These are phyloP conservation scores for Glyptemys insculpta DNA, from an alignment of 2,797 vertebrate genomes.

Conservation along the genomic window DNA sequence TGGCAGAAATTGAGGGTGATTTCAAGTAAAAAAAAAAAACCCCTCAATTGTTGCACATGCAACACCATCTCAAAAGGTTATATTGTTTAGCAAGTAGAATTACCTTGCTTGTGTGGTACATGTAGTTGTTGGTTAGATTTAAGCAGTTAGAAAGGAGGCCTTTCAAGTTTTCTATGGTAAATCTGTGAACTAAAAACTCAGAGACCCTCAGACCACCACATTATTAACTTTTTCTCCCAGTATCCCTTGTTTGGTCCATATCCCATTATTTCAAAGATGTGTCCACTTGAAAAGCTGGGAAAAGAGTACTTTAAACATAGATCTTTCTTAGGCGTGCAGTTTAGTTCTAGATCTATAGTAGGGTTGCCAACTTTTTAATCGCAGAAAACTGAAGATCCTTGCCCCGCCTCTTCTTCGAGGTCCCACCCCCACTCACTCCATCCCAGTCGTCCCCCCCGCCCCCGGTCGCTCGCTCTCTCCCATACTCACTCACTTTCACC, in stretches of 20 bases:
- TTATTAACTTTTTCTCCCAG: background rate
- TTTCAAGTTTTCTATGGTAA: conserved; percentile 49
- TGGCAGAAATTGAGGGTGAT: conserved; percentile 39
- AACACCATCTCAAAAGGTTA: conserved; percentile 42
- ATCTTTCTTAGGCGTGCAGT: background rate
- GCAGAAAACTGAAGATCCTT: no score
- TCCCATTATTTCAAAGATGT: background rate
- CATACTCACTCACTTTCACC: no score
- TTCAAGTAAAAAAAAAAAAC: background rate
- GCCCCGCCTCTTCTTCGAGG: no score
- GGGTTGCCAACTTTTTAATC: no score
- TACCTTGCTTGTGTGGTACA: conserved; percentile 45
- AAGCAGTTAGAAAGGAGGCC: background rate
- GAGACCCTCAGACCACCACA: background rate
- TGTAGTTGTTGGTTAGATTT: conserved; percentile 1
- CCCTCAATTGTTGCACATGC: conserved; percentile 2
- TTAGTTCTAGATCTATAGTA: background rate
- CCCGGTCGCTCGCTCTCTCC: no score
- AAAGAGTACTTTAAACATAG: background rate
- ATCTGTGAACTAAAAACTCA: conserved; percentile 15
- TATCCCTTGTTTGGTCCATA: background rate
- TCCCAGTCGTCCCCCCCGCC: no score
- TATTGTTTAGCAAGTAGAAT: conserved; percentile 23
- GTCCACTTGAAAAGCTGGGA: background rate
- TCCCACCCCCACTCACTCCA: no score